These are phyloP conservation scores for Muscicapa striata DNA, from an alignment of 2,797 vertebrate species.

Conservation along the genomic window DNA sequence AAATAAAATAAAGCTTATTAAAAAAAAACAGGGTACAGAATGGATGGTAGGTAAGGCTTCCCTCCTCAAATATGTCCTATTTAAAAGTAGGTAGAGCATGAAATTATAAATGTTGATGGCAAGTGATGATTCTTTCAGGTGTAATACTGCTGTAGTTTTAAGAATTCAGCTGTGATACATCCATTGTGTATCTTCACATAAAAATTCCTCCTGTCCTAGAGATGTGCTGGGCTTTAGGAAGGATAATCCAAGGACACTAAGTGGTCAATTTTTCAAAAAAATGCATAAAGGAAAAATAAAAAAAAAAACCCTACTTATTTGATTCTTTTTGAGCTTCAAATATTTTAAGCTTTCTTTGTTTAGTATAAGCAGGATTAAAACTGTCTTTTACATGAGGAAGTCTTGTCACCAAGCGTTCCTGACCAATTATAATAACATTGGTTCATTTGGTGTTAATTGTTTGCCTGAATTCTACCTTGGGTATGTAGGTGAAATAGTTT, in stretches of 20 bases:
- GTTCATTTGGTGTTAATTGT: neutral
- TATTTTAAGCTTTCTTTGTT: neutral
- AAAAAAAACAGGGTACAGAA: neutral
- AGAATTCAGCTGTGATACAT: neutral
- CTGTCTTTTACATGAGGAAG: neutral
- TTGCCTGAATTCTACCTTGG: neutral
- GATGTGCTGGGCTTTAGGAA: neutral
- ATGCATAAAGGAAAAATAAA: neutral
- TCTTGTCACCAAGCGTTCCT: neutral
- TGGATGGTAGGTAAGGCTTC: neutral
- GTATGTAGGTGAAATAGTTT: neutral
- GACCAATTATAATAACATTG: neutral
- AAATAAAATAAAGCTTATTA: neutral
- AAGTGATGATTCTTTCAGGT: neutral
- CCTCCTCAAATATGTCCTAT: neutral
- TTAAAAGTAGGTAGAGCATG: neutral
- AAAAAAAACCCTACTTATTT: fast-evolving
- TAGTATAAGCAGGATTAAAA: neutral
- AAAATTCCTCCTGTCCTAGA: fast-evolving
- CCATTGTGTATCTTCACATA: neutral
- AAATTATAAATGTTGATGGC: neutral
- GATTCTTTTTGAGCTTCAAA: neutral
- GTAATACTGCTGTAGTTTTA: neutral
- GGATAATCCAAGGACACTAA: neutral
- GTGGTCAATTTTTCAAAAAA: neutral